These are phyloP conservation scores for Doryteuthis pealeii DNA, from an alignment of 1,140 invertebrate genomes.

Conservation along the genomic window DNA sequence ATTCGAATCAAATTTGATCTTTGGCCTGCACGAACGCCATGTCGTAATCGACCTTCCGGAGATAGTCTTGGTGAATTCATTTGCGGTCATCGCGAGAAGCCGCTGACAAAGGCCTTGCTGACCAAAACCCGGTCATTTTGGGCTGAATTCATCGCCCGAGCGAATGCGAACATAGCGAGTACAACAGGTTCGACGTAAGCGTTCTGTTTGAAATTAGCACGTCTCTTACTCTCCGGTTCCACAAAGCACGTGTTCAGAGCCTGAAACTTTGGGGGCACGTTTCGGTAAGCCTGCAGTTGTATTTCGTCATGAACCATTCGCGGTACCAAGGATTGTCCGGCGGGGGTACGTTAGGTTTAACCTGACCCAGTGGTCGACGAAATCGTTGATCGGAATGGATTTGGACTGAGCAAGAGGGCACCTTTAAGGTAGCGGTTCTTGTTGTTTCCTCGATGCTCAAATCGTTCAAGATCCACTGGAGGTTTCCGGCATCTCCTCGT, in stretches of 20 bases:
- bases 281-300: conserved; percentile 30
- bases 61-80: conserved; percentile 25
- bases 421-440: conserved; percentile 38
- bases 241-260: conserved; percentile 12
- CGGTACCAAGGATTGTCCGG: conserved; percentile 57
- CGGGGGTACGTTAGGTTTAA: conserved; percentile 37
- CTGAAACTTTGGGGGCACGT: conserved; percentile 5
- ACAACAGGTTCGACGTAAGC: conserved; percentile 37
- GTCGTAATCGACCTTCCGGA: conserved; percentile 29
- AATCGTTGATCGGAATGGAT: conserved; percentile 34
- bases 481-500: conserved; percentile 18
- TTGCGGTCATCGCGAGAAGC: conserved; percentile 24
- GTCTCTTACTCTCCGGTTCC: conserved; percentile 17
- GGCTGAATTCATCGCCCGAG: conserved; percentile 33
- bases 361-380: conserved; percentile 48
- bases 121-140: conserved; percentile 23
- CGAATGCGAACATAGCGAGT: conserved; percentile 44
- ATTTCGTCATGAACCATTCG: conserved; percentile 56
- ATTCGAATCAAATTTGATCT: conserved; percentile 42
- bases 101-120: conserved; percentile 21
- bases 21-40: conserved; percentile 30
- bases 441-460: conserved; percentile 30
- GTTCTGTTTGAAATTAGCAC: conserved; percentile 25
- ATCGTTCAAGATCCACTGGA: conserved; percentile 45
- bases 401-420: conserved; percentile 34